Percentiles rank a stretch among this genome's conserved stretches.
These are phyloP conservation scores for Umimayanthus kanabou DNA, from an alignment of 92 coral and sea anemone species.

Conservation along the genomic window DNA sequence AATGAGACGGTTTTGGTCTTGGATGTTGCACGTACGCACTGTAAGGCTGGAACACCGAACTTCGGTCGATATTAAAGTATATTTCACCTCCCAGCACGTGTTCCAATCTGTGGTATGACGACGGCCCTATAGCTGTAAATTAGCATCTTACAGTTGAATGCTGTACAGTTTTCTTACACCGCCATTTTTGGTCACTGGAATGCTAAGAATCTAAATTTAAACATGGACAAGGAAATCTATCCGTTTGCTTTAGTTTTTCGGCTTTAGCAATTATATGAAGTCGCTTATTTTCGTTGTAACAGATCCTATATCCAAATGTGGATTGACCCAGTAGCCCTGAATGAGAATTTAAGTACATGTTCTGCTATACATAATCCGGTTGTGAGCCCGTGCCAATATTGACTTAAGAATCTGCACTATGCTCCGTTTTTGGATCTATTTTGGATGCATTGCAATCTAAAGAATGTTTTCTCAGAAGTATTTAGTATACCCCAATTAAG, in stretches of 20 bases:
- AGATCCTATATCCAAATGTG: not conserved
- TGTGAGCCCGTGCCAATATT: not conserved
- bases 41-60: not conserved
- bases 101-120: not conserved
- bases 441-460: not conserved
- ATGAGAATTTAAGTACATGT: not conserved
- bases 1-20: not conserved
- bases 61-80: not conserved
- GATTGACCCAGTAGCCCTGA: not conserved
- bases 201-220: not conserved
- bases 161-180: not conserved
- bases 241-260: not conserved
- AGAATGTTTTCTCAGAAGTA: slow-evolving; percentile 19
- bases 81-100: not conserved
- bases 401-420: not conserved
- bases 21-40: not conserved
- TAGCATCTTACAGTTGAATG: not conserved
- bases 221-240: not conserved
- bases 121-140: not conserved
- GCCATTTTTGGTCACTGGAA: not conserved
- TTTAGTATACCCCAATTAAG: not conserved
- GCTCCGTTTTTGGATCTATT: not conserved
- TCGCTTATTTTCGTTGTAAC: not conserved
- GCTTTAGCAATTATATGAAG: not conserved
- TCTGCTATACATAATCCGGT: not conserved